Conservation (phyloP, 1,140 invertebrate genomes). For the Bursaphelenchus mucronatus region DNA sequence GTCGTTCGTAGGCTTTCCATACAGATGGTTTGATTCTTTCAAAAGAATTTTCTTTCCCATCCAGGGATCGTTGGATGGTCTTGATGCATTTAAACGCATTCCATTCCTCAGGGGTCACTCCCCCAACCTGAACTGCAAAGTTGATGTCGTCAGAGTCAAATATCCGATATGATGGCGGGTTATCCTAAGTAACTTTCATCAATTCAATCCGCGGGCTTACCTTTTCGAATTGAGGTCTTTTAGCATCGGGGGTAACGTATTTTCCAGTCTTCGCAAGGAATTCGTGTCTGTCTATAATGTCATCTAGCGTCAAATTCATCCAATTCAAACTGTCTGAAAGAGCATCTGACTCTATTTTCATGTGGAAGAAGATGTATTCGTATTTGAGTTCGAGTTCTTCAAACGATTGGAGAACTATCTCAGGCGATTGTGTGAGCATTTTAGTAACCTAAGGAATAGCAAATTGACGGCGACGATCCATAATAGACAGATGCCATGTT, state of each 20-base stretch:
- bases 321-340: slow-evolving; percentile 29
- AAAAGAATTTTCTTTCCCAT: slow-evolving; percentile 43
- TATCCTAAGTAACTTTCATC: slow-evolving; percentile 41
- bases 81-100: slow-evolving; percentile 34
- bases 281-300: slow-evolving; percentile 48
- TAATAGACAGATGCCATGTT: too few relatives aligned
- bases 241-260: slow-evolving; percentile 49
- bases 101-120: slow-evolving; percentile 50
- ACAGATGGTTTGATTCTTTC: slow-evolving; percentile 51
- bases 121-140: slow-evolving; percentile 42
- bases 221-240: slow-evolving; percentile 50
- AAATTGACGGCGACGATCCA: too few relatives aligned
- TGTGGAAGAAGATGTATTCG: slow-evolving; percentile 56
- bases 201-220: slow-evolving; percentile 24
- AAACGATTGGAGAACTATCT: slow-evolving; percentile 40
- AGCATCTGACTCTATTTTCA: slow-evolving; percentile 45
- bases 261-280: slow-evolving; percentile 49
- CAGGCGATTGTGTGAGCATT: slow-evolving; percentile 37
- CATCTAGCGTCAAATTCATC: slow-evolving; percentile 37
- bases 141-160: slow-evolving; percentile 37
- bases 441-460: background rate
- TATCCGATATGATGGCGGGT: slow-evolving; percentile 35
- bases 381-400: slow-evolving; percentile 52
- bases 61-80: slow-evolving; percentile 31
- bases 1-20: slow-evolving; percentile 43